Percentiles rank a stretch among this genome's conserved stretches.
Evolutionary conservation across 1,140 invertebrate genomes (phyloP).

Genomic region (Drosophila obscura): DNA sequence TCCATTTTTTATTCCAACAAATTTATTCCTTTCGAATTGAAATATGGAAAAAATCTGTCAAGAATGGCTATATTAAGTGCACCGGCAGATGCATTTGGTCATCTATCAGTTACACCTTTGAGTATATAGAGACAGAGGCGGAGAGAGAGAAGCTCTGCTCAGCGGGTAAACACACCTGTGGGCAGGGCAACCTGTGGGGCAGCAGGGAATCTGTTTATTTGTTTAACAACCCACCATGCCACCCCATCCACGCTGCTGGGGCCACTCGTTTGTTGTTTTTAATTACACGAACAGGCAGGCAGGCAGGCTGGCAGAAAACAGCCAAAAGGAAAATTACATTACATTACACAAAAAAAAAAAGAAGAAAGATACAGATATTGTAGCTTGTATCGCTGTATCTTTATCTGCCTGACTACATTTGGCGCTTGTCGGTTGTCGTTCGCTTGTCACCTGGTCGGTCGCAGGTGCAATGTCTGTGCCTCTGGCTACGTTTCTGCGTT

Average conservation of each 20-base stretch:
- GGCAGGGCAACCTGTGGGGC: conserved; percentile 10
- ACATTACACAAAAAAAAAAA: conserved; percentile 19
- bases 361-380: conserved; percentile 20
- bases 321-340: conserved; percentile 50
- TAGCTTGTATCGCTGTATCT: conserved; percentile 32
- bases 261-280: conserved; percentile 71
- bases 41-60: not conserved
- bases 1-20: too few relatives aligned
- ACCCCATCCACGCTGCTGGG: conserved; percentile 49
- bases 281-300: conserved; percentile 59
- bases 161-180: conserved; percentile 7
- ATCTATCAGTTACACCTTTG: conserved; percentile 54
- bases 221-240: conserved; percentile 67
- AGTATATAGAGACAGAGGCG: not conserved
- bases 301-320: conserved; percentile 19
- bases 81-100: conserved; percentile 49
- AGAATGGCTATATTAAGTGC: conserved; percentile 33
- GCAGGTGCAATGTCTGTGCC: conserved; percentile 38
- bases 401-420: conserved; percentile 41
- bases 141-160: too few relatives aligned
- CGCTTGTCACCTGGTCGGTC: conserved; percentile 18
- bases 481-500: not conserved
- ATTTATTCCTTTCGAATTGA: too few relatives aligned
- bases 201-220: conserved; percentile 53
- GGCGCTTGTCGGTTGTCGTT: conserved; percentile 30